Evolutionary conservation across 2,888 invertebrate species (phyloP).

Genomic region (Xylophagus ater): DNA sequence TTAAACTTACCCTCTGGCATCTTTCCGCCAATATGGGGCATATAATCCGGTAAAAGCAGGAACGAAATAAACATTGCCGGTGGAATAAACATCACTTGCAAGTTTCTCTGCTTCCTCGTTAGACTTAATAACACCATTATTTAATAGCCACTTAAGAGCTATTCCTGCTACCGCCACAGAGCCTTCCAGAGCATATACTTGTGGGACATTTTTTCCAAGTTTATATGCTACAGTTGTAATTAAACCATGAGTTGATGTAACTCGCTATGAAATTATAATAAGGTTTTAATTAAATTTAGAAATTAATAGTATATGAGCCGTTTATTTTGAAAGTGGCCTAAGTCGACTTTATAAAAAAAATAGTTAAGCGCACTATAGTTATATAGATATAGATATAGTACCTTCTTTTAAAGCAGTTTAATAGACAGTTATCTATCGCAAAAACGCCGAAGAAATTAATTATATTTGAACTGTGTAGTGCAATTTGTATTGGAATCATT

Average conservation of each 20-base stretch:
- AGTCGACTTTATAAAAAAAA: no score
- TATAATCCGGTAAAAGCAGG: slow-evolving; percentile 95
- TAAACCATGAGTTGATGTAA: slow-evolving; percentile 77
- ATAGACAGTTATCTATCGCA: no score
- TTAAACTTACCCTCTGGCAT: slow-evolving; percentile 70
- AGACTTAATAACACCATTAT: slow-evolving; percentile 75
- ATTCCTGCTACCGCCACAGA: slow-evolving; percentile 88
- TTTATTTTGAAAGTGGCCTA: no score
- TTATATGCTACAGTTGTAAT: slow-evolving; percentile 86
- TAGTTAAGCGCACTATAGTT: no score
- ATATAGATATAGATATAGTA: no score
- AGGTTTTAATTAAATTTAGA: no score
- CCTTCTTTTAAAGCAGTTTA: no score
- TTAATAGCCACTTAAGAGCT: slow-evolving; percentile 84
- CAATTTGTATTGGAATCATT: no score
- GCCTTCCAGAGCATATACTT: slow-evolving; percentile 93
- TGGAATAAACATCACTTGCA: slow-evolving; percentile 70
- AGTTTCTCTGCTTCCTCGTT: slow-evolving; percentile 59
- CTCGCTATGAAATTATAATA: slow-evolving; percentile 45
- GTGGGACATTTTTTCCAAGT: slow-evolving; percentile 67
- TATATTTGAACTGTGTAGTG: no score
- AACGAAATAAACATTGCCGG: slow-evolving; percentile 94
- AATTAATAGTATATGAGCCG: no score
- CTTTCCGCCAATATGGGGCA: slow-evolving; percentile 96
- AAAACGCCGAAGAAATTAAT: no score